A percentile compares a stretch with the other conserved stretches of the same genome.
Evolutionary conservation across 2,797 vertebrate genomes (phyloP).

Genomic region (Dermochelys coriacea): DNA sequence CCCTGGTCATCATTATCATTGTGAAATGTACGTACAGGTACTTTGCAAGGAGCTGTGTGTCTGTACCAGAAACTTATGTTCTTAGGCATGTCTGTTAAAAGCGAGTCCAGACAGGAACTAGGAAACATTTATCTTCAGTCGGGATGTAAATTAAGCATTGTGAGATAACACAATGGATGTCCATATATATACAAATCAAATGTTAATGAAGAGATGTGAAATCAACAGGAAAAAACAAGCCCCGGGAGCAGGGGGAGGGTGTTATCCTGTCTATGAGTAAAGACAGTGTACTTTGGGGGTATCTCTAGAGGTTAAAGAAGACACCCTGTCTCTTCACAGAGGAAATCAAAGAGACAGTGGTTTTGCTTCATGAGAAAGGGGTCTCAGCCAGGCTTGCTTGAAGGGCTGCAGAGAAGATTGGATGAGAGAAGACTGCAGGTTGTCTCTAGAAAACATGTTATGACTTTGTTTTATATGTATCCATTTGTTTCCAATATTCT

Average conservation of each 20-base stretch:
- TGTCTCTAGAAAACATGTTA: not conserved
- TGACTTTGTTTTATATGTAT: not conserved
- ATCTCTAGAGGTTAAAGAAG: not conserved
- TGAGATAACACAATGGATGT: not conserved
- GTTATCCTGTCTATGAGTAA: not conserved
- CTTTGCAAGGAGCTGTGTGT: not conserved
- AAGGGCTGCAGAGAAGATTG: not conserved
- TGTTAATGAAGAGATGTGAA: not conserved
- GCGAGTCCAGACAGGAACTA: not conserved
- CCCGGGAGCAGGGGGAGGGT: not conserved
- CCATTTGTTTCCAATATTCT: not conserved
- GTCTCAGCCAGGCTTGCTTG: not conserved
- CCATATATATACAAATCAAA: not conserved
- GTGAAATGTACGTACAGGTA: not conserved
- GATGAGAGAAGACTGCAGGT: not conserved
- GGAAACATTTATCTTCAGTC: too few relatives aligned
- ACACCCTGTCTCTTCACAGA: not conserved
- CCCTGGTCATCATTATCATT: too few relatives aligned
- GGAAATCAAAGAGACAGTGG: not conserved
- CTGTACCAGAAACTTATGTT: not conserved
- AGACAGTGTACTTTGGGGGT: not conserved
- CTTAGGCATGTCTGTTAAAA: not conserved
- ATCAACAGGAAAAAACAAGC: not conserved
- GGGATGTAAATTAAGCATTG: not conserved
- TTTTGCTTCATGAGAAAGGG: not conserved